Evolutionary conservation across 2,888 invertebrate genomes (phyloP), one percentile per base, ranked within the genome.

Genomic region (Allygus modestus): DNA sequence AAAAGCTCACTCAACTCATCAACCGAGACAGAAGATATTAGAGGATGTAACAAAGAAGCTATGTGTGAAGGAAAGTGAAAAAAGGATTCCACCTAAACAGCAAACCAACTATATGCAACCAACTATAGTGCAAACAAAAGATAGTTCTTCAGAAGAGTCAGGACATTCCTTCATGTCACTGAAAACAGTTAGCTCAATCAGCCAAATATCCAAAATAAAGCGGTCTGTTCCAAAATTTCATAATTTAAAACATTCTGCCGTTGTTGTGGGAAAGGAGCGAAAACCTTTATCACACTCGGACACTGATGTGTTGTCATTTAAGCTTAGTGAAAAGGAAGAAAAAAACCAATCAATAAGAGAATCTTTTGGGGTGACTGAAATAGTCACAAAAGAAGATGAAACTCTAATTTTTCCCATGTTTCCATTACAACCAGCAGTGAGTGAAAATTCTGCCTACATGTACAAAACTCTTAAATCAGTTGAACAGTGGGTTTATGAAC

Each of bases 401-500:
- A 12, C 46, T 17, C 23, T 17, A 28, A 17, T 26, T 26, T 79
- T 58, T 37, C 79, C 79, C 0, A 58, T 58, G 79, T 79, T 79
- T 58, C 79, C 79, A 33, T 12, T 79, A 20, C 9, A 37, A 28
- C 31, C n/a, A 23, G 11, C 79, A 54, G 26, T 51, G n/a, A 58
- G 20, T 31, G 79, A 79, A 23, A 20, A 79, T 37, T 58, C 58
- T 7, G 11, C 46, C 11, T 31, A 58, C 37, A 88, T 91, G 88
- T 85, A 87, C 17, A 85, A 86, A 65, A 87, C 89, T 0, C 41
- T 89, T 15, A 84, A 86, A 0, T 88, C 89, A 0, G 87, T 90
- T 0, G 91, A 92, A 87, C 87, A 89, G 54, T 92, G 91, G 91
- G 43, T 92, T 0, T 91, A 88, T 89, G 86, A 87, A 82, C 86